Evolutionary conservation across 1,140 invertebrate species (phyloP), one percentile per base, ranked within the genome.

Genomic region (Scylla paramamosain): DNA sequence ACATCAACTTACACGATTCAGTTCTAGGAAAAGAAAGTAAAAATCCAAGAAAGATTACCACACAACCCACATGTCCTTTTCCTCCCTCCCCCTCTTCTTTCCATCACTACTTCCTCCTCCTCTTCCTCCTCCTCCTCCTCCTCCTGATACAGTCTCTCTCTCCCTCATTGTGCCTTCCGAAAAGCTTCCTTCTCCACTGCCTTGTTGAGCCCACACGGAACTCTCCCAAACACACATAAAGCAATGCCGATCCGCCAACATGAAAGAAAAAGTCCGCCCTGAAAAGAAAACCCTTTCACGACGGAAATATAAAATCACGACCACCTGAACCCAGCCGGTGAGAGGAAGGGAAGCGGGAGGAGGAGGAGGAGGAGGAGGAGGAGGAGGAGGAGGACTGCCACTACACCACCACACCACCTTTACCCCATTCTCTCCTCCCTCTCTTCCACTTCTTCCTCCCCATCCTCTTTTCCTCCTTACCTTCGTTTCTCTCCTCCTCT

Each of bases 171-270:
- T 91, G 20, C n/a, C 67, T 28, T 48, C 93, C 87, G 87, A 82
- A 83, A 48, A 48, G 25, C 25, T 48, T 67, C 67, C 83, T 91
- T 67, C 90, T 91, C 7, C 67, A 12, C 52, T 29, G 16, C n/a
- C 31, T 46, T 77, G 86, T 91, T 67, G 52, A 59, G 59, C 87
- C 32, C n/a, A 28, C 14, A 48, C n/a, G 28, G 87, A 94, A 59
- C 45, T 39, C 46, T 94, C 93, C 87, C 84, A 39, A 91, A 90
- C 93, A 94, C 93, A 94, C 93, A 94, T 94, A 94, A 94, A 90
- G 48, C 59, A 94, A 90, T 77, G 93, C 29, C 87, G 31, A 89
- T 84, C 59, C 25, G 52, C 20, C 31, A 48, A 90, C 93, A 77
- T 77, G 67, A 77, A 77, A 77, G 67, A 77, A 77, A 94, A 94